Base-by-base conservation (phyloP, 2,113 vertebrate genomes). In the Hypomesus transpacificus region DNA sequence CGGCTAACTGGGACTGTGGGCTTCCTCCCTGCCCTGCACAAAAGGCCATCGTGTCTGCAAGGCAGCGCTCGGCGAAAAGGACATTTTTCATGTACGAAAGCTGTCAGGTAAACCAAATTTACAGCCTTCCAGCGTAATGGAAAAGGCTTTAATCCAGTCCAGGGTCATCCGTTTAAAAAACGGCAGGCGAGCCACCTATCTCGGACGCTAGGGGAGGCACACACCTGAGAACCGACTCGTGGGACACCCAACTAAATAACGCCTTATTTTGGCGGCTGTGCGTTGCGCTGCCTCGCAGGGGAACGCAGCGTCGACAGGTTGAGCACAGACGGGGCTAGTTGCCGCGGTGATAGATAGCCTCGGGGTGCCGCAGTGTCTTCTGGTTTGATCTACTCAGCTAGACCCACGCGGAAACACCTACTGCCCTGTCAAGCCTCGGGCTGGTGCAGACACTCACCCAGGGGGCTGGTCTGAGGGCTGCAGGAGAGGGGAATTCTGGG, bases 101-200 rank as follows among this genome's bases (percentile, higher is more conserved):
- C 76, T 76, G 79, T 86, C 83, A 75, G 70, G 68, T 46, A 46
- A 46, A 54, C 74, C 70, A 83, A 78, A 88, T 86, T 84, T 83
- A 88, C 75, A 80, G 67, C 80, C 39, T 26, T 60, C 16, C 5
- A n/a, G 66, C 75, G 75, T 83, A 84, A 87, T 84, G 82, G 82
- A 84, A 80, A 57, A 61, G 61, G 77, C 72, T 79, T 68, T 74
- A 83, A 86, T 84, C 80, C 77, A 76, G 67, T 80, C 74, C 69
- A 34, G 39, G 63, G 74, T 80, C 79, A 77, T 81, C 74, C 76
- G 82, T 86, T 68, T 16, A 80, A 39, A 39, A 75, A 81, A 70
- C 31, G 62, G n/a, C 71, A 80, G 69, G 2, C 18, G 57, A 71
- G 7, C 8, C 39, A 59, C 17, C 7, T 6, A 46, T 46, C 39